A percentile compares a stretch with the other conserved stretches of the same genome.
Conservation (phyloP, 2,113 vertebrate species). For the Microcebus lehilahytsara region DNA sequence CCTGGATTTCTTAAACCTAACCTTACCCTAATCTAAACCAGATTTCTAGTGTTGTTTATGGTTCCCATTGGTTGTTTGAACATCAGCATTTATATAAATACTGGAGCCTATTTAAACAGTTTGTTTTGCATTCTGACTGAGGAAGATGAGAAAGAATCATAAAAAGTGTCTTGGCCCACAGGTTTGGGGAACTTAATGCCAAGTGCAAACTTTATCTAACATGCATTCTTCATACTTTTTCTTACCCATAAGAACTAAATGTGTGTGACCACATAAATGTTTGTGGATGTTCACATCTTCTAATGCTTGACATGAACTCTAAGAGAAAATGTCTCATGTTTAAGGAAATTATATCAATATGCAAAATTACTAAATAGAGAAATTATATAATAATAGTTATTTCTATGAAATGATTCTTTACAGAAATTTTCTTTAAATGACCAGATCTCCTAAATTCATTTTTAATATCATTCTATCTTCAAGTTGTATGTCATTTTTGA, state of each 20-base stretch:
- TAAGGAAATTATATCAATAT: neutral
- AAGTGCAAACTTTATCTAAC: neutral
- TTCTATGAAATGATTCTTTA: neutral
- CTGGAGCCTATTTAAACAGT: neutral
- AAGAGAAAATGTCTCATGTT: neutral
- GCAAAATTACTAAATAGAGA: neutral
- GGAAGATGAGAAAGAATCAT: neutral
- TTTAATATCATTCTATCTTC: neutral
- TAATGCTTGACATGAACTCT: neutral
- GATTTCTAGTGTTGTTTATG: neutral
- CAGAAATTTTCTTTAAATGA: constrained; percentile 40
- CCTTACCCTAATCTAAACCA: neutral
- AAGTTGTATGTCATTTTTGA: neutral
- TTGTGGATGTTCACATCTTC: neutral
- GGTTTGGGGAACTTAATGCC: neutral
- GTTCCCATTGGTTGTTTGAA: neutral
- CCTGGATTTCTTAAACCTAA: neutral
- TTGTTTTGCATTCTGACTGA: neutral
- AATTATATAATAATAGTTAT: neutral
- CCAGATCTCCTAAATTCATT: neutral
- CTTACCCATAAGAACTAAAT: neutral
- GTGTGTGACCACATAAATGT: neutral
- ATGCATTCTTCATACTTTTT: neutral
- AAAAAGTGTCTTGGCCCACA: neutral
- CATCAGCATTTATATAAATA: neutral